Evolutionary conservation across 2,888 invertebrate genomes (phyloP), one percentile per base, ranked within the genome.

Genomic region (Morpho helenor): DNA sequence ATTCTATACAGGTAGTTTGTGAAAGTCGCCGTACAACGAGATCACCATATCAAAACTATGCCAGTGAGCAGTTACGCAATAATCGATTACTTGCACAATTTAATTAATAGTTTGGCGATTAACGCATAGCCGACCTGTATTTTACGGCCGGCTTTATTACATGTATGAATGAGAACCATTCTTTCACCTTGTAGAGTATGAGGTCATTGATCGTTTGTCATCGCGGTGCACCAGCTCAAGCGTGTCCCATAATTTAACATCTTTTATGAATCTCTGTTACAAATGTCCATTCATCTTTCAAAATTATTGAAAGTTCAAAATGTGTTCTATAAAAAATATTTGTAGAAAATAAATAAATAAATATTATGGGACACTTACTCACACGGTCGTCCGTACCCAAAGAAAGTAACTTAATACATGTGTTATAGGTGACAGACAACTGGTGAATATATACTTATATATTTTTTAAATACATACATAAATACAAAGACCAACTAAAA

Each of bases 1-100:
- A 61, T 52, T 55, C 46, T 52, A 52, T 55, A 58, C 65, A 59
- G 60, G 62, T 62, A 59, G 59, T 63, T 16, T 66, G 68, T 69
- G 68, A 69, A 69, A 69, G 68, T 67, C 57, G 62, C 59, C 61
- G 1, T 62, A 57, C 58, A 66, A 60, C 67, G 57, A 66, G 65
- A 70, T 68, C 66, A 64, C 64, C 66, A 66, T 67, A 66, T 58
- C 61, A 52, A 63, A 67, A 61, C 64, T 63, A 57, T 63, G 63
- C 52, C 64, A 51, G 56, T 55, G 47, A 45, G 56, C 57, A 56
- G 48, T 71, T 72, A 66, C 63, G 51, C 68, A 70, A 69, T 49
- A 58, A 49, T 60, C 63, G 64, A 70, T 68, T 63, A 59, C 58
- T 68, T 69, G 65, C 67, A 66, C 67, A 72, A 71, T 63, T 63